Base-by-base conservation (phyloP, 1,140 invertebrate genomes). In the Meloidogyne floridensis region DNA sequence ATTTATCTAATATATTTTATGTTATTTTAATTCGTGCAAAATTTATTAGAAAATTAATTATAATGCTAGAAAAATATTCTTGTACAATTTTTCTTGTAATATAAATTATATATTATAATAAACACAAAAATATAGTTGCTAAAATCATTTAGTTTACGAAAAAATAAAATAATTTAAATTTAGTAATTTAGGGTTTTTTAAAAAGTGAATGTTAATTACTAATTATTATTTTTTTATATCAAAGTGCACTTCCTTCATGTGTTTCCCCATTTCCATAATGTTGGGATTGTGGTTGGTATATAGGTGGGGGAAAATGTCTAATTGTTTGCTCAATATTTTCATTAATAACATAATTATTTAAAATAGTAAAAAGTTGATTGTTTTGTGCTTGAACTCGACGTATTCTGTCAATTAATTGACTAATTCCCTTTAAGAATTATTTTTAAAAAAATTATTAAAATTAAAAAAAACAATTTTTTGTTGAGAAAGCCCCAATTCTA, bases 361-460 rank as follows among this genome's bases (percentile, higher is more conserved):
- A 92, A 70, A 97, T 94, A 20, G 96, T 95, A 92, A 99, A 98
- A 81, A 99, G 98, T 92, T 99, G 97, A 73, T 95, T 97, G 91
- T 99, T 99, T 70, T 98, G 92, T 81, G 98, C 96, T 92, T 99
- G 97, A 91, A 98, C 98, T 80, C 97, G 93, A 76, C 97, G 93
- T 86, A 99, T 97, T 84, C 97, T 93, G 91, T 99, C 97, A 73
- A 98, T 96, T 95, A 99, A 97, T 80, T 94, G 93, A 89, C 97
- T 97, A 84, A 99, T 91, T 84, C 95, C 94, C 96, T 98, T 83
- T 86, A 90, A 82, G 72, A 51, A 11, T 42, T 20, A 81, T 11
- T 81, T 80, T n/a, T 80, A 13, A 53, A 18, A 69, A n/a, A 15
- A 42, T 43, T 10, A 78, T 42, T n/a, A 74, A 42, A 3, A 72